phyloP scores from a whole-genome alignment of 1,140 invertebrate species.

The Cryptotermes secundus region DNA sequence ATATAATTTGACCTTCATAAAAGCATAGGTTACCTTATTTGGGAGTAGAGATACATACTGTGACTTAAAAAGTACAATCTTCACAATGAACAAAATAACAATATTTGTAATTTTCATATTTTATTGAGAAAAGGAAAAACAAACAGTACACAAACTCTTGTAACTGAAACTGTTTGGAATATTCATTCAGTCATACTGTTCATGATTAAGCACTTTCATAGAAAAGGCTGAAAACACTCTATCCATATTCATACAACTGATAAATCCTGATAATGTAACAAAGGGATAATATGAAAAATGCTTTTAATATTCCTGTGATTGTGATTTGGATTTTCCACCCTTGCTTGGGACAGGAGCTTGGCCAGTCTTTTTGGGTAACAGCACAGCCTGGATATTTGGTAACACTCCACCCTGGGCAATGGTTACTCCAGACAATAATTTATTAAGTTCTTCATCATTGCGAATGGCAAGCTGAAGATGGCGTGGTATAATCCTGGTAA shows the following conservation, averaged over 20 bases:
- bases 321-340: conserved; percentile 22
- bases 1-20: too few species aligned
- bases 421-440: conserved; percentile 74
- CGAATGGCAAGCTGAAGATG: conserved; percentile 81
- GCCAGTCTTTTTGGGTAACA: conserved; percentile 58
- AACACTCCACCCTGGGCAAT: conserved; percentile 83
- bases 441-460: conserved; percentile 84
- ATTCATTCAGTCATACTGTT: background rate
- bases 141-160: background rate
- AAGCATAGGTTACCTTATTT: too few species aligned
- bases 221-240: background rate
- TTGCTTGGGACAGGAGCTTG: conserved; percentile 7
- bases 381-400: conserved; percentile 73
- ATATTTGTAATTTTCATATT: background rate
- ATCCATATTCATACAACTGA: background rate
- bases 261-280: background rate
- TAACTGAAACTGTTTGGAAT: background rate
- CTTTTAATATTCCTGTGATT: conserved; percentile 29
- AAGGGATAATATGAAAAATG: background rate
- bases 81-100: too few species aligned
- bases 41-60: too few species aligned
- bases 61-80: too few species aligned
- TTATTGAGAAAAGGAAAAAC: background rate
- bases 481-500: conserved; percentile 69
- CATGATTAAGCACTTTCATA: background rate